Conservation (phyloP, 1,140 invertebrate species). For the Augochlora pura region DNA sequence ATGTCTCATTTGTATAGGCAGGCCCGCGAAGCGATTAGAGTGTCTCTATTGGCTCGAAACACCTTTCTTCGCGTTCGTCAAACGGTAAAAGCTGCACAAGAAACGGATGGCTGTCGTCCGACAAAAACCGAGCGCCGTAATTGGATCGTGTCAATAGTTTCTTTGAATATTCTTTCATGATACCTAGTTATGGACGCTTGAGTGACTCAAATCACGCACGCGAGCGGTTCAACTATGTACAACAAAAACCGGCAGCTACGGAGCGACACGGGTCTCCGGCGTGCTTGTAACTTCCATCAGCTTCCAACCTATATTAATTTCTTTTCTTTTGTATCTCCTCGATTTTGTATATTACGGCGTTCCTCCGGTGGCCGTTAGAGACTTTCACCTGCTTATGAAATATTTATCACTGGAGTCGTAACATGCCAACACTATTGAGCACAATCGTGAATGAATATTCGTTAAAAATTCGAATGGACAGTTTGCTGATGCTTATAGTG, state of each 20-base stretch:
- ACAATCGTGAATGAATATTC: too few relatives aligned
- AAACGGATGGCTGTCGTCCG: background rate
- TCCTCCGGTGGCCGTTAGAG: background rate
- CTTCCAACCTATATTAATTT: background rate
- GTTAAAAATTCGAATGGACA: too few relatives aligned
- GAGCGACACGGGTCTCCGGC: background rate
- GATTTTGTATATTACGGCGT: background rate
- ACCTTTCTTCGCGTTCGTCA: background rate
- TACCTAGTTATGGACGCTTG: background rate
- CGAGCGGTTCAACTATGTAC: background rate
- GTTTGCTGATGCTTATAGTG: too few relatives aligned
- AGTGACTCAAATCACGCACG: background rate
- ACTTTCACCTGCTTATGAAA: too few relatives aligned
- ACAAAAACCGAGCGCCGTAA: conserved; percentile 14
- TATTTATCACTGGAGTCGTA: background rate
- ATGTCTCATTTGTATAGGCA: too few relatives aligned
- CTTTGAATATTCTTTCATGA: conserved; percentile 7
- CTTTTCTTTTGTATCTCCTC: background rate
- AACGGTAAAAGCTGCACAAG: background rate
- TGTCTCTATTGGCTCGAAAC: background rate
- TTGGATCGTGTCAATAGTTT: conserved; percentile 14
- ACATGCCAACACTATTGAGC: background rate
- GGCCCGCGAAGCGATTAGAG: too few relatives aligned
- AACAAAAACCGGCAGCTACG: background rate
- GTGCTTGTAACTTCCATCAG: background rate